Conservation (phyloP, 2,888 invertebrate species). For the Chrysotoxum bicinctum region DNA sequence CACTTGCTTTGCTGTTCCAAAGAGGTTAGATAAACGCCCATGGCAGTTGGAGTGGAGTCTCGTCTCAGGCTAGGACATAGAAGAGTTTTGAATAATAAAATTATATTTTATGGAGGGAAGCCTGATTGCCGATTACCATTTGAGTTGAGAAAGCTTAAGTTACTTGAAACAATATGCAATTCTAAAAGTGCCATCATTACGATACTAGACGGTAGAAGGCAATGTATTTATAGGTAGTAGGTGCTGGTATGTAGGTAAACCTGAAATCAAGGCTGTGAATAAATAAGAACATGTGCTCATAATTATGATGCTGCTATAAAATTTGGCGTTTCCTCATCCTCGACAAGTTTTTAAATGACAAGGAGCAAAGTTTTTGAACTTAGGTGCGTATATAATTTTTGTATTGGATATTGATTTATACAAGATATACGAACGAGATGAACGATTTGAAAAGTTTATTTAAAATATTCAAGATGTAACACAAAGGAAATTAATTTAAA, state of each 20-base stretch:
- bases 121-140: slow-evolving; percentile 70
- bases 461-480: slow-evolving; percentile 47
- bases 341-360: not conserved
- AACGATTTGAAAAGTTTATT: slow-evolving; percentile 37
- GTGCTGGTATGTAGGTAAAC: not conserved
- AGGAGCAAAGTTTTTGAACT: slow-evolving; percentile 3
- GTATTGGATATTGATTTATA: not conserved
- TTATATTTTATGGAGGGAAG: slow-evolving; percentile 54
- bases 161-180: slow-evolving; percentile 51
- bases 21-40: slow-evolving; percentile 44
- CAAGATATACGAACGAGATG: not conserved
- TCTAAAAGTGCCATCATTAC: slow-evolving; percentile 24
- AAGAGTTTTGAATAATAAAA: slow-evolving; percentile 59
- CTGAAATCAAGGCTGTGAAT: slow-evolving; percentile 7
- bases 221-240: not conserved
- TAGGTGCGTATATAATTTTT: slow-evolving; percentile 6
- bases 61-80: not conserved
- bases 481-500: slow-evolving; percentile 65
- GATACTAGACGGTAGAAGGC: not conserved
- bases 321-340: slow-evolving; percentile 21
- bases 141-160: slow-evolving; percentile 41
- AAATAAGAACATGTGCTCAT: slow-evolving; percentile 56
- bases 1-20: slow-evolving; percentile 41
- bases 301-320: slow-evolving; percentile 27
- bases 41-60: not conserved